These are phyloP conservation scores for Anodontia alba DNA, from an alignment of 2,888 invertebrate species.

Conservation along the genomic window DNA sequence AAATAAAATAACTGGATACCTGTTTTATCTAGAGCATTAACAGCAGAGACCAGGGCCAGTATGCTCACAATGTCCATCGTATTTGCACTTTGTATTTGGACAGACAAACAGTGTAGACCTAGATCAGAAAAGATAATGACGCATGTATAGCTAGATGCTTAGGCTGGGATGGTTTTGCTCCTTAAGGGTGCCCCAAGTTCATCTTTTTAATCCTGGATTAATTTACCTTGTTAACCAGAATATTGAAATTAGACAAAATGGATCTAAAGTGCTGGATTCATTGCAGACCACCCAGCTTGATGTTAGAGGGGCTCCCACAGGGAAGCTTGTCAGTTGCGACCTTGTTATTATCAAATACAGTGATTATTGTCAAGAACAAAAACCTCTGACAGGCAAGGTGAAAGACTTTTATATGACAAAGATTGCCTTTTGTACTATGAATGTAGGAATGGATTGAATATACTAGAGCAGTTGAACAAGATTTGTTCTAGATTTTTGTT, in stretches of 20 bases:
- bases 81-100: too few species aligned
- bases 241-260: slow-evolving; percentile 19
- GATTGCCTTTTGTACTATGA: slow-evolving; percentile 4
- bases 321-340: neutral
- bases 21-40: too few species aligned
- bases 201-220: slow-evolving; percentile 15
- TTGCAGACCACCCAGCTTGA: neutral
- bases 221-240: slow-evolving; percentile 4
- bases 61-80: too few species aligned
- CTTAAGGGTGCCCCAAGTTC: neutral
- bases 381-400: neutral
- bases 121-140: too few species aligned
- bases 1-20: too few species aligned
- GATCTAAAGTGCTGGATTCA: neutral
- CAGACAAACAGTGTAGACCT: too few species aligned
- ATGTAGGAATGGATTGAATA: neutral
- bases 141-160: too few species aligned
- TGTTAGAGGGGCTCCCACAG: neutral
- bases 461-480: neutral
- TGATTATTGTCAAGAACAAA: slow-evolving; percentile 10
- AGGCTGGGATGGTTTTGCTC: too few species aligned
- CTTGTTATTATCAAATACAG: neutral
- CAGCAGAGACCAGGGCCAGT: too few species aligned
- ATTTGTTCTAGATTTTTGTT: neutral
- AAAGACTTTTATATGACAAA: slow-evolving; percentile 6